Evolutionary conservation across 2,797 vertebrate genomes (phyloP), one percentile per base, ranked within the genome.

Genomic region (Neosilurus mollespiculum): DNA sequence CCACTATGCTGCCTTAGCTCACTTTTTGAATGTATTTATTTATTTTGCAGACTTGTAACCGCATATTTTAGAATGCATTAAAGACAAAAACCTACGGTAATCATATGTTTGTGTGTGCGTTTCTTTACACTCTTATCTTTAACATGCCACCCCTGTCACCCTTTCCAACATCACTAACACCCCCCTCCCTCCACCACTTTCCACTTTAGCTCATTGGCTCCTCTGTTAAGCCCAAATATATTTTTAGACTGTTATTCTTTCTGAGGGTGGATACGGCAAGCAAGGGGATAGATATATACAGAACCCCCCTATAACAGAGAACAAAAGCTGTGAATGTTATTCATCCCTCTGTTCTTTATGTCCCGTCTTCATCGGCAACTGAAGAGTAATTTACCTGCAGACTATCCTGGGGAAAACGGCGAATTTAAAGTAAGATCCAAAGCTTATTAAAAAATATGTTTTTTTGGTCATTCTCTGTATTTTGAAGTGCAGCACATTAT

Each of bases 241-340:
- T 88, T 89, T 89, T 89, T 89, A 88, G 88, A 56, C 56, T 61
- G 85, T 80, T 88, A 81, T 89, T 84, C 83, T 61, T 81, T 87
- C 81, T 70, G 81, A 87, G 80, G 81, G 78, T 80, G 86, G 88
- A 86, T 84, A 89, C 87, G 37, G 81, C 22, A 69, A 79, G 79
- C 80, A 51, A 83, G 85, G 83, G 85, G 82, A 85, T 78, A 83
- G 87, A 88, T 84, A 87, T 85, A 87, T 84, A 71, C 81, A 84
- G 84, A 82, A 66, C 77, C 83, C 76, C 73, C 81, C 49, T 49
- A 56, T 70, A 83, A 82, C 49, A 65, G 61, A 82, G 85, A 80
- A 77, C 84, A 86, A 86, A 83, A 64, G 59, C 20, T 67, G 66
- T 66, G 49, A 65, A 53, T 65, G 61, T 65, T 49, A 49, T 51